Evolutionary conservation across 2,797 vertebrate species (phyloP), one percentile per base, ranked within the genome.

Genomic region (Schizopygopsis pylzovi): DNA sequence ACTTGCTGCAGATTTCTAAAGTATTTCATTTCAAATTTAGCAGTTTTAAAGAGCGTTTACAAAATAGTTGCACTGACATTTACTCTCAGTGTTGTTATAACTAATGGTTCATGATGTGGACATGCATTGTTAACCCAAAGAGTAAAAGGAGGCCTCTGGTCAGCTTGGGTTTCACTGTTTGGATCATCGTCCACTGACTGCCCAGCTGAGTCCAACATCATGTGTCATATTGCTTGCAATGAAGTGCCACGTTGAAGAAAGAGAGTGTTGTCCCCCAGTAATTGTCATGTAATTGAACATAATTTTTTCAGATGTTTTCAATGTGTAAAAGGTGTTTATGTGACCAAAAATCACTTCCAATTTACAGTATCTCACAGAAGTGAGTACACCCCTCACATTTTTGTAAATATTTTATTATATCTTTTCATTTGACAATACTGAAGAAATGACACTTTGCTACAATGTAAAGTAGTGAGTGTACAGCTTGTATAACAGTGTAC

Each of bases 161-260:
- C 65, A 85, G 86, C 61, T 85, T 71, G 41, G 65, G 43, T 86
- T 89, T 61, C 15, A 81, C 56, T 87, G 85, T 37, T 80, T 85
- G 54, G 77, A 77, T 54, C 71, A 33, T 41, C 13, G 5, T 65
- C 20, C 22, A 68, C 15, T 25, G 37, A 39, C 13, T 67, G 59
- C 73, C 18, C 16, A 25, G 70, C 39, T 18, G 16, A 47, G 52
- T 47, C 81, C 72, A 65, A 70, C 73, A 63, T 85, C 22, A 65
- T 77, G 54, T 71, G 81, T 81, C 54, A 41, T 59, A 41, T 68
- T 76, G 67, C 28, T 28, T 65, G 37, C 77, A 82, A 76, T 87
- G 85, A 82, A 82, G 45, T 83, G 47, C 73, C 18, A 20, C 1
- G 4, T 12, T 37, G n/a, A 79, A 52, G 61, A 67, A 13, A 47